Base-by-base conservation (phyloP, 2,888 invertebrate genomes). In the Aphodius sticticus region DNA sequence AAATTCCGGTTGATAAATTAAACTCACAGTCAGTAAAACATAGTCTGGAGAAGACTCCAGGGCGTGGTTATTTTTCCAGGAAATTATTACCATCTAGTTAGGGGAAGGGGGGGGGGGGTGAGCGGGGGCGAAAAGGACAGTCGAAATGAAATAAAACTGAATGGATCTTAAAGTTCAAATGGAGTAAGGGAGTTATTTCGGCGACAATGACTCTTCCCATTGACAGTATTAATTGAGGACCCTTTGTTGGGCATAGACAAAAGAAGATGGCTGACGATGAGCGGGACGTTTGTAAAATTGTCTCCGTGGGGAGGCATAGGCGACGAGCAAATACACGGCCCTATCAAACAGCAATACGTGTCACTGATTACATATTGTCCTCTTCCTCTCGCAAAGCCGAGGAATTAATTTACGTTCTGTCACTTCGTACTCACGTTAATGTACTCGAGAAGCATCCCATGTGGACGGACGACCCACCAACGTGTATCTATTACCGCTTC, bases 321-420 rank as follows among this genome's bases (percentile, higher is more conserved):
- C n/a, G n/a, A 35, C 74, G n/a, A n/a, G 74, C 37, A 71, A 12
- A 74, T 36, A 37, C 37, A 74, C 35, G 36, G 74, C 70, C 26
- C 79, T 69, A 76, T 53, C 76, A 76, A 76, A 79, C 16, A 38
- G 79, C 71, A 79, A 79, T 79, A 79, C 76, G 69, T 71, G 71
- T 79, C 79, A 79, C 38, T 76, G 76, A 71, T 76, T 79, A 79
- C 79, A 79, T 79, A 79, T 79, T 79, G 79, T 79, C 70, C 76
- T 70, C 79, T 79, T 79, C 79, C 79, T 79, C 15, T 70, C 76
- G 37, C 72, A 35, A 72, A 76, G 35, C 74, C 74, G 36, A 74
- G 74, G 37, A 76, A 79, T 79, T 79, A 79, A 79, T 79, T 79
- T 79, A 79, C 70, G 16, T 76, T 36, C 71, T 79, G 79, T 76